Percentiles rank a stretch among this genome's conserved stretches.
phyloP scores from a whole-genome alignment of 2,888 invertebrate species.

The Tupiocoris notatus region DNA sequence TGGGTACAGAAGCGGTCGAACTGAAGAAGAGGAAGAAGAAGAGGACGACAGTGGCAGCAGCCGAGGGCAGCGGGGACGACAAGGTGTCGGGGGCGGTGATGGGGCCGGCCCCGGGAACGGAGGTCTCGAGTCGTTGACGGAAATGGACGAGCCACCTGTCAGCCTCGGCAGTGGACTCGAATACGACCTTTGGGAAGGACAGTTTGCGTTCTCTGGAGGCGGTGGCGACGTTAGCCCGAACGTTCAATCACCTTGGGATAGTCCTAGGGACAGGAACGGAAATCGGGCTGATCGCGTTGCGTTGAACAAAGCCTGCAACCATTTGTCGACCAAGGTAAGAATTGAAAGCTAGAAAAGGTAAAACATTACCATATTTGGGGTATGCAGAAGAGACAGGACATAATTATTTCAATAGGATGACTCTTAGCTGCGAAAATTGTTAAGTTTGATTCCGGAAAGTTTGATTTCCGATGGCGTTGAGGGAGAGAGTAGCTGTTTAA shows the following conservation, averaged over 20 bases:
- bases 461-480: too few species aligned
- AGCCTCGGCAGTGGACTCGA: slow-evolving; percentile 59
- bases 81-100: too few species aligned
- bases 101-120: slow-evolving; percentile 1
- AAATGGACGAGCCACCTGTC: slow-evolving; percentile 42
- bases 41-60: slow-evolving; percentile 2
- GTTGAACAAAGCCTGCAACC: slow-evolving; percentile 56
- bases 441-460: too few species aligned
- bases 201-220: slow-evolving; percentile 75
- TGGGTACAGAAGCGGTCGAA: slow-evolving; percentile 37
- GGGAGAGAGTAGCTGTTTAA: too few species aligned
- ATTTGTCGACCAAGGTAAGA: slow-evolving; percentile 34
- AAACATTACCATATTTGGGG: too few species aligned
- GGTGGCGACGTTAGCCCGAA: slow-evolving; percentile 23
- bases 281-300: slow-evolving; percentile 60
- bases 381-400: too few species aligned
- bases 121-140: slow-evolving; percentile 30
- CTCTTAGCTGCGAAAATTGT: too few species aligned
- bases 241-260: slow-evolving; percentile 39
- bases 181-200: slow-evolving; percentile 86
- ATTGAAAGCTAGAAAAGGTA: not conserved
- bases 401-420: too few species aligned
- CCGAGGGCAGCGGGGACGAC: not conserved
- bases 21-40: slow-evolving; percentile 33
- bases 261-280: slow-evolving; percentile 43